Base-by-base conservation (phyloP, 2,113 vertebrate species). In the Xiphophorus couchianus region DNA sequence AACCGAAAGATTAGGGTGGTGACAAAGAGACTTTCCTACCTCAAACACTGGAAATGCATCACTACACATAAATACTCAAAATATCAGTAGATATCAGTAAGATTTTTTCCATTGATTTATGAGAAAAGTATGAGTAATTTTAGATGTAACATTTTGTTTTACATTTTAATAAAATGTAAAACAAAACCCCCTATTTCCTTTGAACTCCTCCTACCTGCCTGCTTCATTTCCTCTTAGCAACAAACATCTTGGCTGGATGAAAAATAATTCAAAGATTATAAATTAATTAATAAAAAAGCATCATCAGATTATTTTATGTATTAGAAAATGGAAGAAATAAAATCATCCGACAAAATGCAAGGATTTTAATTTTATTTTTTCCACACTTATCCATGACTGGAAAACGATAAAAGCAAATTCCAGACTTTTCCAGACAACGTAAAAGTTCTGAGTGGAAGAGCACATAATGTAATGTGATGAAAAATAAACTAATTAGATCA, bases 401-500 rank as follows among this genome's bases (percentile, higher is more conserved):
- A 51, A 51, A 51, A 22, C 22, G 0, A 51, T 25, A 51, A 51
- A 48, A 51, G 48, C 17, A 51, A 25, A 51, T 51, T 51, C 48
- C 48, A 22, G 48, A 44, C 14, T 44, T 44, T 51, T 51, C 48
- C 17, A 51, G 48, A 51, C 48, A 44, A 15, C 5, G 19, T 58
- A 17, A 58, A 19, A 11, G 51, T 74, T 76, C 35, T 51, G 19
- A 72, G 84, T 61, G 66, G 33, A 82, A 75, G 71, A 70, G 81
- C 69, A 89, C 71, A 69, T 78, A 74, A 83, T 77, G 37, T 71
- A 39, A 31, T 51, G 62, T 67, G 15, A 39, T 80, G 35, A 74
- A 73, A 80, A 83, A 76, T 61, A 3, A 25, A 60, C 25, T 76
- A 79, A 87, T 91, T 85, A 81, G 85, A 88, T 74, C n/a, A 68